Conservation (phyloP, 2,797 vertebrate species). For the Sebastes kiyomatsui region DNA sequence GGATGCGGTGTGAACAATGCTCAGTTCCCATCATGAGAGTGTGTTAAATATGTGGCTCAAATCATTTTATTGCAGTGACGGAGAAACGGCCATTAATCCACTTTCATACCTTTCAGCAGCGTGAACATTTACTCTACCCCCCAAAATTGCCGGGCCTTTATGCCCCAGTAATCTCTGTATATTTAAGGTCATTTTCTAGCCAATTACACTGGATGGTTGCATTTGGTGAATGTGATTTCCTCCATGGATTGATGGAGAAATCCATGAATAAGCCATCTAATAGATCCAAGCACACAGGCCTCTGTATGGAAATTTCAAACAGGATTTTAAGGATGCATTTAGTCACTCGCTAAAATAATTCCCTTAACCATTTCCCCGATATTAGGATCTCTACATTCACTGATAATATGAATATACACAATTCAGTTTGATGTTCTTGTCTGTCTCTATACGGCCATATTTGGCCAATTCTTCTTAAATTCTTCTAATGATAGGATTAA, state of each 20-base stretch:
- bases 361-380: slow-evolving; percentile 5
- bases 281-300: slow-evolving; percentile 10
- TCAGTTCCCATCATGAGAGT: background rate
- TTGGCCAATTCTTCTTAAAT: background rate
- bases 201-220: slow-evolving; percentile 66
- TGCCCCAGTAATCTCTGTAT: slow-evolving; percentile 59
- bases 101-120: slow-evolving; percentile 66
- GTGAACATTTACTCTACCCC: slow-evolving; percentile 36
- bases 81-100: slow-evolving; percentile 68
- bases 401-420: slow-evolving; percentile 16
- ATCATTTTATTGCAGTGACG: slow-evolving; percentile 49
- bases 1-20: slow-evolving; percentile 12
- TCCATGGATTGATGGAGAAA: slow-evolving; percentile 46
- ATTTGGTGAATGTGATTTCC: slow-evolving; percentile 61
- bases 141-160: slow-evolving; percentile 38
- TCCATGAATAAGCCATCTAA: slow-evolving; percentile 54
- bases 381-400: background rate
- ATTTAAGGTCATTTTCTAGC: slow-evolving; percentile 71
- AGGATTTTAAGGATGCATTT: slow-evolving; percentile 26
- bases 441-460: background rate
- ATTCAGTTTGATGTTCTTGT: background rate
- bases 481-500: background rate
- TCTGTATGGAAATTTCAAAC: slow-evolving; percentile 34
- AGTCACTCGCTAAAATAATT: slow-evolving; percentile 15
- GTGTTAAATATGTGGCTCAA: slow-evolving; percentile 49